Percentiles rank a stretch among this genome's conserved stretches.
These are phyloP conservation scores for Planiliza haematocheilus DNA, from an alignment of 2,113 vertebrate species.

Conservation along the genomic window DNA sequence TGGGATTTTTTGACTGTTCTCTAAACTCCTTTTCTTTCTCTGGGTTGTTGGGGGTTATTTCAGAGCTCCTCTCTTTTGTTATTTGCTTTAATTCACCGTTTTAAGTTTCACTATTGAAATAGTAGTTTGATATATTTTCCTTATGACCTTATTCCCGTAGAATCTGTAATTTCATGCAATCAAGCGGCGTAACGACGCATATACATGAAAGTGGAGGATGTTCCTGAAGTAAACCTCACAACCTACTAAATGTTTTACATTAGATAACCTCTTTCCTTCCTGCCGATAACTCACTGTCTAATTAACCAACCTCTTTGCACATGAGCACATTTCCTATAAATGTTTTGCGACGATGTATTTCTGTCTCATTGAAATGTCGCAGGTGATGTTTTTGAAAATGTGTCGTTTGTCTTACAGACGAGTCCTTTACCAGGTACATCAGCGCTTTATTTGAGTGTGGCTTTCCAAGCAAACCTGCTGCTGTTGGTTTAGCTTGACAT, in stretches of 20 bases:
- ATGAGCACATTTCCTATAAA: slow-evolving; percentile 38
- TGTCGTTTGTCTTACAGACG: slow-evolving; percentile 73
- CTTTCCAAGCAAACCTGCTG: slow-evolving; percentile 52
- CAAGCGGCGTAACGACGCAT: neutral
- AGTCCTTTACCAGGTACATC: slow-evolving; percentile 73
- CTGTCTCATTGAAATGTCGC: slow-evolving; percentile 27
- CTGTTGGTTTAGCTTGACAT: slow-evolving; percentile 45
- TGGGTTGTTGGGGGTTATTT: slow-evolving; percentile 73
- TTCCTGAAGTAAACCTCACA: slow-evolving; percentile 72
- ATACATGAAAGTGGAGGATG: slow-evolving; percentile 43
- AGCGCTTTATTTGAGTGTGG: slow-evolving; percentile 56
- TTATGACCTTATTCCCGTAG: neutral
- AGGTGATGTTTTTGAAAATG: slow-evolving; percentile 59
- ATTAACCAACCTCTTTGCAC: slow-evolving; percentile 61
- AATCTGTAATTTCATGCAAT: neutral
- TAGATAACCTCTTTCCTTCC: slow-evolving; percentile 69
- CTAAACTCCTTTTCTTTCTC: slow-evolving; percentile 50
- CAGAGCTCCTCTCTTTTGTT: slow-evolving; percentile 54
- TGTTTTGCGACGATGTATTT: slow-evolving; percentile 38
- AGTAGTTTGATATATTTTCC: neutral
- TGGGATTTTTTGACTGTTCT: slow-evolving; percentile 39
- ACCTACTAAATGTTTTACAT: slow-evolving; percentile 42
- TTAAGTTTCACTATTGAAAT: neutral
- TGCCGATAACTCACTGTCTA: slow-evolving; percentile 39
- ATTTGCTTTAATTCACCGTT: neutral